These are phyloP conservation scores for Hyles lineata DNA, from an alignment of 2,888 invertebrate genomes.

Conservation along the genomic window DNA sequence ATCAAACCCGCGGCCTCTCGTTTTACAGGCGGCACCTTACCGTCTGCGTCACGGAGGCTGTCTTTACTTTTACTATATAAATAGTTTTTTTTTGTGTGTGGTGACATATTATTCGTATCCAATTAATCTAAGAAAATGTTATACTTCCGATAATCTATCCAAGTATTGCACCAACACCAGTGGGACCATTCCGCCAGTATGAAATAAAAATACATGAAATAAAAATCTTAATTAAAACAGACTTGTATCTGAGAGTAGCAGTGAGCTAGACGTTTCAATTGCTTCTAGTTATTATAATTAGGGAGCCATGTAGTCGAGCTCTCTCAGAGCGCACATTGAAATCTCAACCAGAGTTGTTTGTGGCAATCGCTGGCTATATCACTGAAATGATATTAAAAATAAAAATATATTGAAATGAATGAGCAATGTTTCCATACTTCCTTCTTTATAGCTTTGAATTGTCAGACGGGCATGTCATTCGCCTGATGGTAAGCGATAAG, in stretches of 20 bases:
- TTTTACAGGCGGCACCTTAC: too few species aligned
- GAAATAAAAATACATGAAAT: neutral
- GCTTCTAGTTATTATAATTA: slow-evolving; percentile 20
- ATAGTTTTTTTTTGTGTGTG: too few species aligned
- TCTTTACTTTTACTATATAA: too few species aligned
- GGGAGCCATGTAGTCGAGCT: slow-evolving; percentile 10
- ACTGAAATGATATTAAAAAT: neutral
- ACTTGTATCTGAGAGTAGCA: neutral
- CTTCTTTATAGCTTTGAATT: neutral
- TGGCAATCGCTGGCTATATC: neutral
- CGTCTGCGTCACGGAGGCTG: too few species aligned
- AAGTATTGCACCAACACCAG: neutral
- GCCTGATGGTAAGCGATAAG: too few species aligned
- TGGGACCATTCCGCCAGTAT: neutral
- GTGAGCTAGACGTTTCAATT: neutral
- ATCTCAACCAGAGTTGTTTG: neutral
- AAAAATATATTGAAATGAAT: too few species aligned
- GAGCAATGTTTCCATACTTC: neutral
- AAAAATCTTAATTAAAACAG: slow-evolving; percentile 10
- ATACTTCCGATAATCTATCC: too few species aligned
- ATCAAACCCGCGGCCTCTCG: too few species aligned
- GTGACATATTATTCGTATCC: too few species aligned
- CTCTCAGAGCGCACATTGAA: neutral
- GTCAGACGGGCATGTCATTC: too few species aligned
- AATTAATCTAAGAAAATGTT: too few species aligned